Evolutionary conservation across 2,797 vertebrate genomes (phyloP), one percentile per base, ranked within the genome.

Genomic region (Hozukius guyotensis): DNA sequence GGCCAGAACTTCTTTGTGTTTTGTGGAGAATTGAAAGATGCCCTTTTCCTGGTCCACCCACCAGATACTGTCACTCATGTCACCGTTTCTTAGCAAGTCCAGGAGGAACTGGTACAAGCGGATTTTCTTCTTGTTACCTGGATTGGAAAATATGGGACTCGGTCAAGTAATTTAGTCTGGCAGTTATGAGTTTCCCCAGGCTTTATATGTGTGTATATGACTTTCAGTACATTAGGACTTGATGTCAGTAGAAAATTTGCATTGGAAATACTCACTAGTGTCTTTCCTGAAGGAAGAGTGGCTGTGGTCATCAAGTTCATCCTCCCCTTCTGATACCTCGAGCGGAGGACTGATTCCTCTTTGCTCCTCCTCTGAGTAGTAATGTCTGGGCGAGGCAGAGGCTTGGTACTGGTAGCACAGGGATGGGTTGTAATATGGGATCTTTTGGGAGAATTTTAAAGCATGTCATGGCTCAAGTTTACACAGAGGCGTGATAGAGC

Each of bases 41-140:
- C 98, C 98, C 80, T 98, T 97, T 85, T 99, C 98, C 92, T 97
- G 97, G 94, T 99, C 98, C 87, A 99, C 97, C 98, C 98, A 99
- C 98, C 98, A 99, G 94, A 99, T 98, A 92, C 98, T 98, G 78
- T 99, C 98, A 81, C 96, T 98, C 98, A 99, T 99, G 89, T 99
- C 97, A 55, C 98, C 98, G 0, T 95, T 98, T 89, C 95, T 95
- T 66, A 99, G 96, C 88, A 99, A 95, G 85, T 99, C 97, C 86
- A 99, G 93, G 85, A 99, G 97, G 94, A 99, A 99, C 93, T 99
- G 98, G 91, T 99, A 99, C 65, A 99, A 91, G 62, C 98, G 97
- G 75, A 99, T 97, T 92, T 99, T 99, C 89, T 97, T 98, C 95
- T 98, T 99, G 94, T 95, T 97, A 78, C 94, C 98, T 99, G 84